These are phyloP conservation scores for Thamnaconus septentrionalis DNA, from an alignment of 2,113 vertebrate genomes.

Conservation along the genomic window DNA sequence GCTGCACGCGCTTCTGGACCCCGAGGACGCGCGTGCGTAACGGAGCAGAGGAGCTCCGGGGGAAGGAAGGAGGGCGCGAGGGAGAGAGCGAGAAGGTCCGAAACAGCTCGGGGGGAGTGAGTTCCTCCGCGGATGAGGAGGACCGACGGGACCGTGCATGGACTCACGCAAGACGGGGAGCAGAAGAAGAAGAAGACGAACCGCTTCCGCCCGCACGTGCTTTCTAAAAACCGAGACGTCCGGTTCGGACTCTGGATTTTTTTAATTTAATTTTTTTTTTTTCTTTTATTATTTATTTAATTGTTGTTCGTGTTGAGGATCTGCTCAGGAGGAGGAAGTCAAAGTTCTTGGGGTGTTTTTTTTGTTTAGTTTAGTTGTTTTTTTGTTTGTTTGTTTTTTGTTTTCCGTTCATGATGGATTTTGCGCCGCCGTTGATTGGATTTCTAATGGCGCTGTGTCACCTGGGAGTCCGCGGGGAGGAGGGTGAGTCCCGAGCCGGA, in stretches of 20 bases:
- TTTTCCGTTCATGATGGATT: conserved; percentile 82
- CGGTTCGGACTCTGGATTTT: not conserved
- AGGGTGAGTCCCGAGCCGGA: conserved; percentile 78
- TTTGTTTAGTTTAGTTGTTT: no score
- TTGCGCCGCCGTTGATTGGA: conserved; percentile 78
- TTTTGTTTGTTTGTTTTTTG: conserved; percentile 1
- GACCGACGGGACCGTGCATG: no score
- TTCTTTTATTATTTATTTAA: not conserved
- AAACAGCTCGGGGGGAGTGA: not conserved
- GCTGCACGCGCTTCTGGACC: conserved; percentile 5
- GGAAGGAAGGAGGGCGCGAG: conserved; percentile 16
- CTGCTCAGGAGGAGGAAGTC: no score
- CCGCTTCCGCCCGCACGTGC: no score
- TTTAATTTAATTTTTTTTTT: not conserved
- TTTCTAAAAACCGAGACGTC: no score
- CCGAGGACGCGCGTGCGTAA: conserved; percentile 12
- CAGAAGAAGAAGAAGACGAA: no score
- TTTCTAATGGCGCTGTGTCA: conserved; percentile 78
- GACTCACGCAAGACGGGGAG: no score
- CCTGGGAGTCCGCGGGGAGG: conserved; percentile 76
- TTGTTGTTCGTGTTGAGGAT: not conserved
- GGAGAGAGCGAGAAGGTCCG: conserved; percentile 11
- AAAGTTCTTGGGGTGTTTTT: no score
- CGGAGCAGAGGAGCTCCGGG: not conserved
- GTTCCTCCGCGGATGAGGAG: no score